phyloP scores from a whole-genome alignment of 2,797 vertebrate genomes.

The Myotis findleyi region DNA sequence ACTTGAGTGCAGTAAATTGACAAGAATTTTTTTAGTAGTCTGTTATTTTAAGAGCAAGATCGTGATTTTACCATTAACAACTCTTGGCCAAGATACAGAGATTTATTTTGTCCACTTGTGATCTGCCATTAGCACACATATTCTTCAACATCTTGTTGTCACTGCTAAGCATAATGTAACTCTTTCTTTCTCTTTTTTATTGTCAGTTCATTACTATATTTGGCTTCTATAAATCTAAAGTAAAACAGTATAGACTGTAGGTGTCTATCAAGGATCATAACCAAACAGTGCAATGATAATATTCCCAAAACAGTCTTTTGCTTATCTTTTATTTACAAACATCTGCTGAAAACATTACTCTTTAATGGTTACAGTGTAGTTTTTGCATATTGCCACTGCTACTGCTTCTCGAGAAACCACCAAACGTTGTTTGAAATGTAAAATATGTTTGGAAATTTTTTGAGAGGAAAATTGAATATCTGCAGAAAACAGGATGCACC shows the following conservation, averaged over 20 bases:
- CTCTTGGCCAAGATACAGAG: neutral
- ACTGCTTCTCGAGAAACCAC: neutral
- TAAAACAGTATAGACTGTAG: neutral
- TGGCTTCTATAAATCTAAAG: neutral
- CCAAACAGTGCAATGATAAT: neutral
- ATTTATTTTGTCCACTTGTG: neutral
- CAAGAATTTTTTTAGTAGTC: neutral
- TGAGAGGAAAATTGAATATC: neutral
- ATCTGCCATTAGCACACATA: neutral
- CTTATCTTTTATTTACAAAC: constrained; percentile 14
- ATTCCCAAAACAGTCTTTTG: neutral
- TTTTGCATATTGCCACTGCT: neutral
- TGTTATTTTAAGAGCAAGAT: neutral
- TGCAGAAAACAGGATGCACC: neutral
- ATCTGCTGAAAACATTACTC: neutral
- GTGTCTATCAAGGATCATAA: neutral
- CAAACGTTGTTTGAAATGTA: neutral
- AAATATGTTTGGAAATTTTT: neutral
- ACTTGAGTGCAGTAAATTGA: constrained; percentile 7
- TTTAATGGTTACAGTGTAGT: neutral
- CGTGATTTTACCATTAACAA: constrained; percentile 28
- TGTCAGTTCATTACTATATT: neutral
- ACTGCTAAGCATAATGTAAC: neutral
- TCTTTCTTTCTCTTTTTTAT: constrained; percentile 1
- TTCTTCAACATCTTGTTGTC: neutral